phyloP scores from a whole-genome alignment of 2,113 vertebrate species.

The Tachuris rubrigastra region DNA sequence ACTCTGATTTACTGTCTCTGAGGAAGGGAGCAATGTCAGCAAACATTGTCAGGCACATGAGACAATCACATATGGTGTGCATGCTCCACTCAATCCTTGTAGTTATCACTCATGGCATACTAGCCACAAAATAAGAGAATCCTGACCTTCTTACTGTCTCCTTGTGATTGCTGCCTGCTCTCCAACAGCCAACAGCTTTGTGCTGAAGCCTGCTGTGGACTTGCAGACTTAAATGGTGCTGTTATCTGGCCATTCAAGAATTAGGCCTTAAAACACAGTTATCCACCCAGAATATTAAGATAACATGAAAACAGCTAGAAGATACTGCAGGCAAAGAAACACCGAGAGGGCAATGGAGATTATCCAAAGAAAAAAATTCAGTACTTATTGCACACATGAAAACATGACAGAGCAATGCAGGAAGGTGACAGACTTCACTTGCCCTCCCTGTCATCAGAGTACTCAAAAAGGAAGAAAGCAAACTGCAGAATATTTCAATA shows the following conservation, averaged over 20 bases:
- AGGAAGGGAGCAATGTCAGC: background rate
- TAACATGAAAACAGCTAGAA: background rate
- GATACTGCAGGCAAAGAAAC: background rate
- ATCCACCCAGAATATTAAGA: background rate
- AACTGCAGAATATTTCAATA: background rate
- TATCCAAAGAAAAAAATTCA: background rate
- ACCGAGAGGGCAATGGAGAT: background rate
- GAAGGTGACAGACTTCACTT: background rate
- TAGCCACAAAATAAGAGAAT: background rate
- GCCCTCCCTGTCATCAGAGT: background rate
- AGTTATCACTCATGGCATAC: background rate
- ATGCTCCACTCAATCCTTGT: background rate
- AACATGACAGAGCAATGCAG: background rate
- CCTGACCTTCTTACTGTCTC: background rate
- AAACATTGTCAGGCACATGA: background rate
- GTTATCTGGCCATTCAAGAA: background rate
- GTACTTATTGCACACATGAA: background rate
- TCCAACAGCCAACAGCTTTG: background rate
- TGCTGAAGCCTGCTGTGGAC: background rate
- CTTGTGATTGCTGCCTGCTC: background rate
- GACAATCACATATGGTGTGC: background rate
- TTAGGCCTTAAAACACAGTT: background rate
- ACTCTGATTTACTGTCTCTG: background rate
- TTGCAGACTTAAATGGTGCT: background rate
- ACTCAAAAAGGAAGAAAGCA: background rate